These are phyloP conservation scores for Sialis fuliginosa DNA, from an alignment of 2,888 invertebrate genomes.

Conservation along the genomic window DNA sequence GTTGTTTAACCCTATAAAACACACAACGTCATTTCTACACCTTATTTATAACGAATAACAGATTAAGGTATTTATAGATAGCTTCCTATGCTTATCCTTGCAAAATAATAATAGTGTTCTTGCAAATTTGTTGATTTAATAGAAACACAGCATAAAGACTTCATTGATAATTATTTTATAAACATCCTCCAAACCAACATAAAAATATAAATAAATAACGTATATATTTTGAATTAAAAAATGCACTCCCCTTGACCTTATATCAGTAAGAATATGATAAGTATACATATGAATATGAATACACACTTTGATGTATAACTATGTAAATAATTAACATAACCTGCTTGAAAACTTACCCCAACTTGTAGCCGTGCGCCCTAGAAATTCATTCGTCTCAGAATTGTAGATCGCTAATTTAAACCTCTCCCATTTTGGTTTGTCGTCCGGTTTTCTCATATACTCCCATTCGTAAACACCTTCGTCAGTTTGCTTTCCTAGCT, in stretches of 20 bases:
- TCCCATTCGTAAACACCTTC: conserved; percentile 15
- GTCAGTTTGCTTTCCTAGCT: conserved; percentile 14
- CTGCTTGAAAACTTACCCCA: conserved; percentile 4
- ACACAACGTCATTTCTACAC: no score
- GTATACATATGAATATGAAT: background rate
- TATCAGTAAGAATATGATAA: background rate
- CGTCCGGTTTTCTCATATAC: conserved; percentile 14
- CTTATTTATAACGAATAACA: no score
- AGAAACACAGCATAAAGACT: no score
- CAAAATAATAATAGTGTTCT: no score
- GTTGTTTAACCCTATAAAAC: no score
- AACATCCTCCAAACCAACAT: no score
- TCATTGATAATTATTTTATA: no score
- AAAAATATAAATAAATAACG: no score
- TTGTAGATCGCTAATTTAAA: conserved; percentile 7
- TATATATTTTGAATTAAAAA: no score
- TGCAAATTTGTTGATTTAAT: no score
- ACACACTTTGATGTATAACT: background rate
- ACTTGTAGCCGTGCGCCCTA: conserved; percentile 4
- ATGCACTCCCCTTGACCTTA: background rate
- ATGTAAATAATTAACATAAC: background rate
- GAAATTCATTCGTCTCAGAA: conserved; percentile 1
- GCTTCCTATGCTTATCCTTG: no score
- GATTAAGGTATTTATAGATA: no score
- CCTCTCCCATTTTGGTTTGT: conserved; percentile 12